Evolutionary conservation across 2,113 vertebrate species (phyloP), one percentile per base, ranked within the genome.

Genomic region (Peromyscus polionotus): DNA sequence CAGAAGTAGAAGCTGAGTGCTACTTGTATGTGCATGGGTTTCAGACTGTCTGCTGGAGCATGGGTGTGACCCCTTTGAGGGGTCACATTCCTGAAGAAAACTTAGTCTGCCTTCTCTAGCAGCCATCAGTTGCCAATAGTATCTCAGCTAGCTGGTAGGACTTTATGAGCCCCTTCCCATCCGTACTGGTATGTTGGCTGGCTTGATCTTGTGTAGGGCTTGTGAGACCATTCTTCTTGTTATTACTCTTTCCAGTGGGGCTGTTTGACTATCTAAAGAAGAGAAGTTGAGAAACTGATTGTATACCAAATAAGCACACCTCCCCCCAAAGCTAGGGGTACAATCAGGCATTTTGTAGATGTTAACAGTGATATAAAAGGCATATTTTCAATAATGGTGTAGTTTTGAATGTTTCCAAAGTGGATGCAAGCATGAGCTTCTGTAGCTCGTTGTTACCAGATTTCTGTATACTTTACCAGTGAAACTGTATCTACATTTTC

Each of bases 321-420:
- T 7, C 54, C 31, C 10, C 36, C 26, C 31, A 11, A 48, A 42
- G 12, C 45, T 77, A 45, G 12, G 24, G 9, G 5, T 48, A 45
- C 75, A 48, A 24, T 5, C 12, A 45, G 28, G 75, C 73, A 26
- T 92, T 79, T 88, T 80, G 16, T 76, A 42, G 33, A 48, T 72
- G 22, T 31, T 81, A 61, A 42, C 31, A 93, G 31, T 94, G 42
- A 33, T 85, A 8, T 61, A 22, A 90, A 97, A 93, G 22, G 42
- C 19, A 33, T 57, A 24, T 91, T 90, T 95, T 88, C 67, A 83
- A 19, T 54, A 48, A 93, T 75, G 96, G 13, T 45, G 0, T 59
- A 28, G 81, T 94, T 96, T 77, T 73, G 59, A 11, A 67, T 90
- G 42, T 90, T 96, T 88, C 22, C 20, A 45, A 92, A 90, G 42